Conservation (phyloP, 1,140 invertebrate species). For the Eumeta japonica region DNA sequence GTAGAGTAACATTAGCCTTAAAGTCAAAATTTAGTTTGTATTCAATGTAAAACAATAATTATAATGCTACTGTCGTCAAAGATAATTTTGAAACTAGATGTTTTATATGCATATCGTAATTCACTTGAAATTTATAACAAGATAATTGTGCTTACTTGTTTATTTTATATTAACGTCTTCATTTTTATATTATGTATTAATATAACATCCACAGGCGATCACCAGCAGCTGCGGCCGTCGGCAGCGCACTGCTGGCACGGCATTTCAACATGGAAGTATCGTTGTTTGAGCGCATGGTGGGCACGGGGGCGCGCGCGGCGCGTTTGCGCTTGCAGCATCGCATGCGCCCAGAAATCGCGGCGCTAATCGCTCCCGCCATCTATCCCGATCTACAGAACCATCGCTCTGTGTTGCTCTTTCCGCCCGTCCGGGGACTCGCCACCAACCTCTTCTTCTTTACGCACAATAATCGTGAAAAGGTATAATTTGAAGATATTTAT, state of each 20-base stretch:
- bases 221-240: constrained; percentile 71
- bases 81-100: too few relatives aligned
- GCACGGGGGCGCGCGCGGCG: constrained; percentile 57
- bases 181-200: too few relatives aligned
- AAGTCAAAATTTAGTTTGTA: too few relatives aligned
- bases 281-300: constrained; percentile 72
- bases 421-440: constrained; percentile 51
- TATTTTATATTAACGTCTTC: too few relatives aligned
- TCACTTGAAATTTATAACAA: too few relatives aligned
- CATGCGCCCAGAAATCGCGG: constrained; percentile 66
- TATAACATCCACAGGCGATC: constrained; percentile 70
- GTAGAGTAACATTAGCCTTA: too few relatives aligned
- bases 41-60: too few relatives aligned
- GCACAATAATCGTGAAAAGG: constrained; percentile 58
- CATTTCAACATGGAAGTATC: constrained; percentile 68
- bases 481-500: too few relatives aligned
- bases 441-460: constrained; percentile 64
- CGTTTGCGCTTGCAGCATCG: constrained; percentile 63
- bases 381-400: constrained; percentile 62
- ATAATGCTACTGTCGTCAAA: too few relatives aligned
- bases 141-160: too few relatives aligned
- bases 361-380: constrained; percentile 62
- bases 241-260: constrained; percentile 63
- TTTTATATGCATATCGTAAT: too few relatives aligned
- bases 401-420: constrained; percentile 52